A percentile compares a stretch with the other conserved stretches of the same genome.
These are phyloP conservation scores for Catocala sponsa DNA, from an alignment of 2,888 invertebrate genomes.

Conservation along the genomic window DNA sequence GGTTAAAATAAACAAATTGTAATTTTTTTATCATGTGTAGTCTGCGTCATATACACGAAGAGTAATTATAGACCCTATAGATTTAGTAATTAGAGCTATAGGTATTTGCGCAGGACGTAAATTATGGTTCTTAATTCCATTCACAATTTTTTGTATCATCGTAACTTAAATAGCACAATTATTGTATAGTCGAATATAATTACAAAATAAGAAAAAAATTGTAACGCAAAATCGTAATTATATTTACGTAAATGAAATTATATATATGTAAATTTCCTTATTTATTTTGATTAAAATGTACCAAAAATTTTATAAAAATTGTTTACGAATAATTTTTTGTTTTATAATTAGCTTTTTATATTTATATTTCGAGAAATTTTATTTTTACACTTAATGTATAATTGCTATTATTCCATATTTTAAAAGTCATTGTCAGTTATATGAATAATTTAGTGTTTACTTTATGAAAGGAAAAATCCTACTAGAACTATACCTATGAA, in stretches of 20 bases:
- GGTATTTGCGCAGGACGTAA: slow-evolving; percentile 5
- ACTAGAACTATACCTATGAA: no score
- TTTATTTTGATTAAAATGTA: background rate
- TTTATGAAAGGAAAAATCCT: no score
- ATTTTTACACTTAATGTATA: background rate
- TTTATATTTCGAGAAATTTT: background rate
- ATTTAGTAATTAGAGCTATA: slow-evolving; percentile 8
- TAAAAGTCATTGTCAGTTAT: no score
- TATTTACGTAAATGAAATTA: slow-evolving; percentile 4
- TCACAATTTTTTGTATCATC: background rate
- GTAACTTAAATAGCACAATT: slow-evolving; percentile 5
- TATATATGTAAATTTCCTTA: background rate
- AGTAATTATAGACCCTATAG: background rate
- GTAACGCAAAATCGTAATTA: background rate
- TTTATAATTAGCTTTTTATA: background rate
- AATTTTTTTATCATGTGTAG: no score
- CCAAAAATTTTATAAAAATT: slow-evolving; percentile 1
- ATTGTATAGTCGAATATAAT: slow-evolving; percentile 13
- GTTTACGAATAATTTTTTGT: background rate
- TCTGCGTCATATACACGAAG: no score
- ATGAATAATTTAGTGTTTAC: no score
- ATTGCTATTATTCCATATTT: no score
- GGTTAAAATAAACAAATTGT: no score
- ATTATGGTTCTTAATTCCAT: background rate
- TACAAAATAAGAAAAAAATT: no score